Base-by-base conservation (phyloP, 2,113 vertebrate genomes). In the Campylomormyrus numenius region DNA sequence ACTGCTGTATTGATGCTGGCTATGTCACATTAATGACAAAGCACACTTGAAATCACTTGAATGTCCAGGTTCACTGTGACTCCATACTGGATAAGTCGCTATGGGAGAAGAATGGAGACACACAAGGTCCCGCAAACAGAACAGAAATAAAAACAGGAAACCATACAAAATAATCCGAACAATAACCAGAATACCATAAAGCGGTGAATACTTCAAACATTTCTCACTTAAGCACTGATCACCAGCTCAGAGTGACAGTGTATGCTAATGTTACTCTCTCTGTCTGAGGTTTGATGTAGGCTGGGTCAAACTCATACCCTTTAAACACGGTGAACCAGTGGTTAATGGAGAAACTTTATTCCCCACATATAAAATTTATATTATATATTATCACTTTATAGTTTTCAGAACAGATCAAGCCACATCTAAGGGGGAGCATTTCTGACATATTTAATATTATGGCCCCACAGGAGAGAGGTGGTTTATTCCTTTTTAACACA, bases 341-440 rank as follows among this genome's bases (percentile, higher is more conserved):
- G 19, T 85, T 46, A 48, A 24, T 85, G 83, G 39, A 85, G 39
- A 48, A 46, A 85, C 24, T 24, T 46, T 48, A 39, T n/a, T 77
- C 31, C 42, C n/a, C 83, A 48, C 39, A 46, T 46, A 24, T 46
- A 24, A 21, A 24, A 87, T 87, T 31, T 15, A 35, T 24, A 24
- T 49, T 15, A 46, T 50, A n/a, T 17, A 17, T 31, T 87, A 50
- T 87, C n/a, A n/a, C 46, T 87, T 15, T 31, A 86, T 50, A 52
- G 24, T 5, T 87, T 50, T 50, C 46, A 50, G 77, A 46, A n/a
- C 24, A 85, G 24, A 11, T 85, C 90, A 89, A 91, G 91, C 90
- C 91, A 62, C 84, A 90, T 90, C 91, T 91, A 91, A 92, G 50
- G 53, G 84, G 58, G 50, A 58, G 66, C 3, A 46, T 50, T 45